Evolutionary conservation across 2,888 invertebrate species (phyloP), one percentile per base, ranked within the genome.

Genomic region (Horisme vitalbata): DNA sequence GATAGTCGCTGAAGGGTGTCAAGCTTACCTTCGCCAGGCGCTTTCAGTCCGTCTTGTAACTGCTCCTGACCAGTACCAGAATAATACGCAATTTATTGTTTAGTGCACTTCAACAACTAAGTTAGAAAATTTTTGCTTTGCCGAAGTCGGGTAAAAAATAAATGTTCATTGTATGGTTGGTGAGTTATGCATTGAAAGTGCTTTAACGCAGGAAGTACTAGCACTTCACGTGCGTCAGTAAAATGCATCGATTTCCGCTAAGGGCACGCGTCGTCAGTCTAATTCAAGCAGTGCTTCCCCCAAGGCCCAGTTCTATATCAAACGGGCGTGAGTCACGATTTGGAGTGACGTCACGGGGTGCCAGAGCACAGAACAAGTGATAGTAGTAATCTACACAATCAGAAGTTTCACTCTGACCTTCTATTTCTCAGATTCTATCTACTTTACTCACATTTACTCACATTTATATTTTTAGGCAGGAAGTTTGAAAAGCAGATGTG

Each of bases 301-400:
- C 67, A 61, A 65, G 65, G 61, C 62, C 53, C 59, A 56, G 55
- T 65, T 71, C 67, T 71, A 75, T 69, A 74, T 71, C 53, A 44
- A 58, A 61, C 57, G 59, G 62, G 67, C 52, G 68, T 82, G 81
- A 83, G 73, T 82, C 82, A 82, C 66, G 61, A 48, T 56, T 56
- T 48, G 48, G 62, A 43, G 60, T 76, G 80, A 81, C 81, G 82
- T 83, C 82, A 82, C 71, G 55, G 78, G 79, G 76, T 75, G 76
- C 55, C 65, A 38, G 15, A 15, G 13, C 15, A 47, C 36, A 33
- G 32, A 33, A 18, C 9, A 28, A 18, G 12, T 18, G 32, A 26
- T 15, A 15, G 26, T 27, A 26, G 4, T 8, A 10, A 14, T 4
- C 18, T 27, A 4, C 8, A 3, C 13, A 24, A 18, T 4, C 8